These are phyloP conservation scores for Astyanax mexicanus DNA, from an alignment of 2,797 vertebrate species.

Conservation along the genomic window DNA sequence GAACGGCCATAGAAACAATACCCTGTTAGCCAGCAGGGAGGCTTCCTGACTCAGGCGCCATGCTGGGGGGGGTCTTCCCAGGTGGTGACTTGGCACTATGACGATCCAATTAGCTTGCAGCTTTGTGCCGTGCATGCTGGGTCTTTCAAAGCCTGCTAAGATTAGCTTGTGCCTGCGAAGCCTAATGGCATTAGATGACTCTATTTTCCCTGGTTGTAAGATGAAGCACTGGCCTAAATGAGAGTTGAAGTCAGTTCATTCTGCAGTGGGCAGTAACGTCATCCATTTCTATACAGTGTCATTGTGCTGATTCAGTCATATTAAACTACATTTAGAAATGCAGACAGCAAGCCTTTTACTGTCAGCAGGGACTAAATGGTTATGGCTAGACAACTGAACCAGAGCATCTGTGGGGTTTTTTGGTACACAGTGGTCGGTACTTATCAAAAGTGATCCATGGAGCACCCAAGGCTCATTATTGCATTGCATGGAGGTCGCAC, in stretches of 20 bases:
- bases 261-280: too few relatives aligned
- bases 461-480: too few relatives aligned
- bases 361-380: too few relatives aligned
- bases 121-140: constrained; percentile 49
- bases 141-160: constrained; percentile 65
- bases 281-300: too few relatives aligned
- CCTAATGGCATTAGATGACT: constrained; percentile 69
- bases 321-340: too few relatives aligned
- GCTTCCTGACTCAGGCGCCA: constrained; percentile 11
- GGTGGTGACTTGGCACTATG: constrained; percentile 23
- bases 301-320: too few relatives aligned
- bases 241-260: not conserved
- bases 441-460: too few relatives aligned
- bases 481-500: too few relatives aligned
- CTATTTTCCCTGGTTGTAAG: constrained; percentile 19
- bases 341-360: too few relatives aligned
- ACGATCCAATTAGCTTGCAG: constrained; percentile 39
- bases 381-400: too few relatives aligned
- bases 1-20: not conserved
- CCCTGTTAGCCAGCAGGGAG: not conserved
- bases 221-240: not conserved
- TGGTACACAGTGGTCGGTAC: too few relatives aligned
- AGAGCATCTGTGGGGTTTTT: too few relatives aligned
- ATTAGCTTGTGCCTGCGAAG: constrained; percentile 67
- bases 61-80: not conserved